phyloP scores from a whole-genome alignment of 2,888 invertebrate species.

The Leptopterna dolabrata region DNA sequence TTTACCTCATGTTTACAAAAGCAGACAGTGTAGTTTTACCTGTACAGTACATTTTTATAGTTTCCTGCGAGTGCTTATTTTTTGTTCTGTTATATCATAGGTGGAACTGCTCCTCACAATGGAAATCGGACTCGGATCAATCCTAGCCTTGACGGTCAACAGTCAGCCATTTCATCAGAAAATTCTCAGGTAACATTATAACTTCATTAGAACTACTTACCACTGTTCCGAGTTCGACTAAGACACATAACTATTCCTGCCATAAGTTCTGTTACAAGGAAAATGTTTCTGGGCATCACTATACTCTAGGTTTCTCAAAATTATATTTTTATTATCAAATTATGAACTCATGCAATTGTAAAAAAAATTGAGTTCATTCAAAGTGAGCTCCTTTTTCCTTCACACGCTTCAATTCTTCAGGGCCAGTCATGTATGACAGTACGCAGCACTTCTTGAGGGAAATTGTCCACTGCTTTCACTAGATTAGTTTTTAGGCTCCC shows the following conservation, averaged over 20 bases:
- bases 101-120: background rate
- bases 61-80: background rate
- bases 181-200: background rate
- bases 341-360: background rate
- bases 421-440: background rate
- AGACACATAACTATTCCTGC: constrained; percentile 13
- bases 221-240: too few relatives aligned
- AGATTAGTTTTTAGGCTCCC: constrained; percentile 45
- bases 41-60: too few relatives aligned
- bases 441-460: background rate
- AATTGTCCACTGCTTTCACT: constrained; percentile 39
- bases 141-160: background rate
- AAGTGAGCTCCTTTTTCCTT: background rate
- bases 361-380: background rate
- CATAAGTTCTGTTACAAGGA: constrained; percentile 40
- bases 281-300: background rate
- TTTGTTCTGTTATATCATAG: background rate
- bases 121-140: background rate
- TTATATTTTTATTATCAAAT: background rate
- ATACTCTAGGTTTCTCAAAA: background rate
- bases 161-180: background rate
- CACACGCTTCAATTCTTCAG: background rate
- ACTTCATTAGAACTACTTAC: background rate
- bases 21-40: too few relatives aligned
- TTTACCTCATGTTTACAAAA: too few relatives aligned